Evolutionary conservation across 2,113 vertebrate species (phyloP).

Genomic region (Percopsis transmontana): DNA sequence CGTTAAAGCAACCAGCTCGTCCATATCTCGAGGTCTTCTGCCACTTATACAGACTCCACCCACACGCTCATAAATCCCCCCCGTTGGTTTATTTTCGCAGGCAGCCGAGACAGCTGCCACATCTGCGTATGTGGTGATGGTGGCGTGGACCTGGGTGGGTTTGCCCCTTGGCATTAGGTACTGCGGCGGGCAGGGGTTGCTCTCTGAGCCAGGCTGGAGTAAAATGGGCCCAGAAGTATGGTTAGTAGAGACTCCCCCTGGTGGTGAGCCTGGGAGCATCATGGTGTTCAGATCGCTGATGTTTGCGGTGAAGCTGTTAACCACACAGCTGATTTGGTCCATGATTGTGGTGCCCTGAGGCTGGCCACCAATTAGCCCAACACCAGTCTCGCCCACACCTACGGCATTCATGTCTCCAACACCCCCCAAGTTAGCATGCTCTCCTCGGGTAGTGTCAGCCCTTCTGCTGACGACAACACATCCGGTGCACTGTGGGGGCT

Average conservation of each 20-base stretch:
- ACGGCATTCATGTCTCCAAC: constrained; percentile 47
- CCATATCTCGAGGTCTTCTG: constrained; percentile 68
- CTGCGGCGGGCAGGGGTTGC: constrained; percentile 79
- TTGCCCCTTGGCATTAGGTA: constrained; percentile 83
- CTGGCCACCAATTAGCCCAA: constrained; percentile 64
- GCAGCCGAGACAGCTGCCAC: constrained; percentile 84
- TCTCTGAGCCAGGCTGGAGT: constrained; percentile 76
- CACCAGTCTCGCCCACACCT: constrained; percentile 60
- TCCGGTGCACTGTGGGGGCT: constrained; percentile 75
- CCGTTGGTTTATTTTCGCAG: constrained; percentile 65
- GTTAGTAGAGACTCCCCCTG: constrained; percentile 57
- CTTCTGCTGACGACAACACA: constrained; percentile 38
- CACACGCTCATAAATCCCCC: constrained; percentile 68
- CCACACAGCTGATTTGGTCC: constrained; percentile 98
- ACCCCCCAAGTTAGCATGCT: constrained; percentile 1
- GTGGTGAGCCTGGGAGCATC: constrained; percentile 83
- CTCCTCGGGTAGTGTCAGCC: constrained; percentile 29
- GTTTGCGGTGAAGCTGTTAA: constrained; percentile 95
- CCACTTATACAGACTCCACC: constrained; percentile 81
- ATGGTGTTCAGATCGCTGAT: constrained; percentile 95
- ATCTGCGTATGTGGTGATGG: constrained; percentile 89
- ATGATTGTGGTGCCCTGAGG: constrained; percentile 91
- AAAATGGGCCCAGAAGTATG: constrained; percentile 62
- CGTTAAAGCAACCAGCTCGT: constrained; percentile 91
- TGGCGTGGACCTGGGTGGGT: constrained; percentile 75